Evolutionary conservation across 2,113 vertebrate species (phyloP).

Genomic region (Myiopsitta monachus): DNA sequence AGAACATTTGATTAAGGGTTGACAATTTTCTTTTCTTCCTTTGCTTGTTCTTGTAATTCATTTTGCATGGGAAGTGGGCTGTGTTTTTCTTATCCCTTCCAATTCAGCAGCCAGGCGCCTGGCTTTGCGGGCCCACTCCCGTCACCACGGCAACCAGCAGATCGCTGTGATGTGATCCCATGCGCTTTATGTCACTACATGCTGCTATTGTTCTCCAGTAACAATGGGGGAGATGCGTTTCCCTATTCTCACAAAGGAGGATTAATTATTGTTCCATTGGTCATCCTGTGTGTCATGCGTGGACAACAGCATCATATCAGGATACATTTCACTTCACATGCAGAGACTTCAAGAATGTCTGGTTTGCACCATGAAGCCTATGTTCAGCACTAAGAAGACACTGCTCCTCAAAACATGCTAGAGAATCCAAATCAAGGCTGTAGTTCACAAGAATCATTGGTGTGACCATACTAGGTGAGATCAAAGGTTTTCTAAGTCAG

Average conservation of each 20-base stretch:
- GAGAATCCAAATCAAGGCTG: background rate
- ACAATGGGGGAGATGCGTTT: background rate
- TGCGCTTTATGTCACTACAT: conserved; percentile 61
- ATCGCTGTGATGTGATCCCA: conserved; percentile 64
- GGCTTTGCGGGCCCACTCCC: conserved; percentile 70
- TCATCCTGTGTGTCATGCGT: fast-evolving
- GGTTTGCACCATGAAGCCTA: background rate
- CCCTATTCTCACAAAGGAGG: background rate
- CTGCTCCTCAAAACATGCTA: background rate
- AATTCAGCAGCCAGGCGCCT: conserved; percentile 74
- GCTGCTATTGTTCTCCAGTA: background rate
- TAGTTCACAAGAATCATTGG: background rate
- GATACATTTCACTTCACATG: background rate
- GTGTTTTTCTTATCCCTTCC: conserved; percentile 77
- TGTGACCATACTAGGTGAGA: background rate
- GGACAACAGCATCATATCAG: background rate
- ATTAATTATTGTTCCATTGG: background rate
- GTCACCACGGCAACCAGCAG: conserved; percentile 73
- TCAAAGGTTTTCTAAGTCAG: background rate
- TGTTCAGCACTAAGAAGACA: background rate
- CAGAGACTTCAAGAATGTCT: background rate
- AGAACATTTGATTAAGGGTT: conserved; percentile 75
- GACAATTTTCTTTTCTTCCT: conserved; percentile 74
- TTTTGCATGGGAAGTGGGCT: conserved; percentile 76
- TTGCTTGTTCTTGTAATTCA: conserved; percentile 72